Base-by-base conservation (phyloP, 2,888 invertebrate genomes). In the Hesperia comma region DNA sequence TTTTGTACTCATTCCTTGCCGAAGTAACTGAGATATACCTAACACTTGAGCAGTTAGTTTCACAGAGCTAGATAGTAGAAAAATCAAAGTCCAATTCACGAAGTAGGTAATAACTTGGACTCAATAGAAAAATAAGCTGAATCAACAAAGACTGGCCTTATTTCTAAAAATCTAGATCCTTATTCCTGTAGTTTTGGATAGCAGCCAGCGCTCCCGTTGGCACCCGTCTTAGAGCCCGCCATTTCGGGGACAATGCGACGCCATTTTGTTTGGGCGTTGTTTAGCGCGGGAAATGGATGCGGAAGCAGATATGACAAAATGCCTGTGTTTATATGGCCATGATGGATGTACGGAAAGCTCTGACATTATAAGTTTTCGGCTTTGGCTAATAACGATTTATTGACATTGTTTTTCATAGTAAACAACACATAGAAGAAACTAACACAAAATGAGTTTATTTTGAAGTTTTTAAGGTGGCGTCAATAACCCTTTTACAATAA, bases 221-320 rank as follows among this genome's bases (percentile, higher is more conserved):
- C 40, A 64, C 37, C 19, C 63, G 63, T 17, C 63, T 57, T 51
- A 67, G 61, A 60, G 57, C 61, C 71, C 69, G 71, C 75, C 76
- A 77, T 76, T 75, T 71, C 66, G 67, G 67, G 70, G 68, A 72
- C 74, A 72, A 73, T 69, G 53, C 69, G 67, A 71, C 67, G 72
- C 75, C 76, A 77, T 77, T 68, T 77, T 77, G 75, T 69, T 61
- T 61, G 67, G 68, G 55, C 60, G 68, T 67, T 63, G 66, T 67
- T 72, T 71, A 69, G 63, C 60, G 58, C 63, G 57, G 69, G 62
- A 69, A 72, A 67, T 63, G 55, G 61, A 57, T 69, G 37, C 53
- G 67, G 62, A 70, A 69, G 62, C 67, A 15, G 60, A 40, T 67
- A 62, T 61, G 63, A 61, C 70, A 63, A 71, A 70, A 73, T 66